phyloP scores from a whole-genome alignment of 2,797 vertebrate genomes.

The Sphenodon punctatus region DNA sequence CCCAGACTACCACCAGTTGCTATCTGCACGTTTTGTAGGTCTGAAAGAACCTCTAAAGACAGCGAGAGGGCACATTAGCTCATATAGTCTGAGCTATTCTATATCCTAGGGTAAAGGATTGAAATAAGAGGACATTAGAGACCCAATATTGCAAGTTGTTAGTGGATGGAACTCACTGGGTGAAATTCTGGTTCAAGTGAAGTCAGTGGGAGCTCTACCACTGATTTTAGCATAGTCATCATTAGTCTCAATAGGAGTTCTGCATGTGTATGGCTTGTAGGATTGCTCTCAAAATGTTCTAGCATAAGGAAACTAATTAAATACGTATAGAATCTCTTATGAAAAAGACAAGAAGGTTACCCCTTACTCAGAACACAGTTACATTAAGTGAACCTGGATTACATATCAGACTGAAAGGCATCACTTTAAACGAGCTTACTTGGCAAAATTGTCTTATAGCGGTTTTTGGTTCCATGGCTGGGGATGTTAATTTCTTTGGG shows the following conservation, averaged over 20 bases:
- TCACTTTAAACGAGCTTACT: conserved; percentile 81
- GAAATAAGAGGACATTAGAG: background rate
- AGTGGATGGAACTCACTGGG: background rate
- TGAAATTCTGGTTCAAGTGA: no score
- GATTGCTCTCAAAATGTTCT: background rate
- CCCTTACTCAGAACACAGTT: background rate
- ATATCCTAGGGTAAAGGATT: background rate
- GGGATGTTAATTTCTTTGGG: conserved; percentile 93
- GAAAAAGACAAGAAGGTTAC: background rate
- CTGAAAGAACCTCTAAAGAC: no score
- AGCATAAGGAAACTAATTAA: background rate
- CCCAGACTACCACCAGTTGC: no score
- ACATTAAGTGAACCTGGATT: background rate
- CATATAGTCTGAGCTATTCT: background rate
- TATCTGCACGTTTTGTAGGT: no score
- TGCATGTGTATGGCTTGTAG: background rate
- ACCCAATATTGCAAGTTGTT: background rate
- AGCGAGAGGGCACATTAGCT: background rate
- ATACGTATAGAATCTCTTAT: background rate
- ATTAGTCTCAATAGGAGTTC: no score
- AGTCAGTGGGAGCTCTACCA: no score
- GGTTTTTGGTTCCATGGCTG: conserved; percentile 94
- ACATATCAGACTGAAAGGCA: conserved; percentile 10
- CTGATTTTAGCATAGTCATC: no score
- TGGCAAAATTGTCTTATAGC: conserved; percentile 97